A percentile compares a stretch with the other conserved stretches of the same genome.
phyloP scores from a whole-genome alignment of 2,113 vertebrate species.

The Sinosuthora webbiana region DNA sequence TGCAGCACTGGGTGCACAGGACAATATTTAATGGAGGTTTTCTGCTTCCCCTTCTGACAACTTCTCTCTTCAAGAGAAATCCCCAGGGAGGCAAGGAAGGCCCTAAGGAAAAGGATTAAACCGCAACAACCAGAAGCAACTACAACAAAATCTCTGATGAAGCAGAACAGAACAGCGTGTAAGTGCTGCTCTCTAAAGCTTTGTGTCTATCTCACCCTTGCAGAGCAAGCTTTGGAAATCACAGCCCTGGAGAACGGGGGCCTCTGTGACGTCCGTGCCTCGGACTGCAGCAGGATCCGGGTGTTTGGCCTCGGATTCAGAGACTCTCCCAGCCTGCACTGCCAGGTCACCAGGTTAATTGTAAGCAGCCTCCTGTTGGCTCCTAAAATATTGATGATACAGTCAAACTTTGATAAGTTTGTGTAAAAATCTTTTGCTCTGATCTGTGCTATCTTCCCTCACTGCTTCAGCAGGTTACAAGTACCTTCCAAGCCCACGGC shows the following conservation, averaged over 20 bases:
- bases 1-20: not conserved
- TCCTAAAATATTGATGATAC: not conserved
- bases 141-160: not conserved
- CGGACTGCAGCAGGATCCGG: slow-evolving; percentile 51
- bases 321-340: slow-evolving; percentile 66
- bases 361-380: slow-evolving; percentile 46
- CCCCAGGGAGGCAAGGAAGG: not conserved
- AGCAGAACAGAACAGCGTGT: not conserved
- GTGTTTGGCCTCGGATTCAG: slow-evolving; percentile 68
- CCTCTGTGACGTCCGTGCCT: slow-evolving; percentile 64
- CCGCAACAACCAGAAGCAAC: not conserved
- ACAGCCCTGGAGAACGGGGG: slow-evolving; percentile 71
- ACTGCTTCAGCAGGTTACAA: not conserved
- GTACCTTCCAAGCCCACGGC: not conserved
- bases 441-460: not conserved
- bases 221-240: slow-evolving; percentile 69
- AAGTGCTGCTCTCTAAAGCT: not conserved
- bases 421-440: not conserved
- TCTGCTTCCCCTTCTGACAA: not conserved
- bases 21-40: not conserved
- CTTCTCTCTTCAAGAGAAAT: not conserved
- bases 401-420: not conserved
- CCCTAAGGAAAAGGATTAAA: not conserved
- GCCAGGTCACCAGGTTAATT: slow-evolving; percentile 70
- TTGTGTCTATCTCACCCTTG: not conserved